These are phyloP conservation scores for Sphenopsis melanotis DNA, from an alignment of 2,797 vertebrate species.

Conservation along the genomic window DNA sequence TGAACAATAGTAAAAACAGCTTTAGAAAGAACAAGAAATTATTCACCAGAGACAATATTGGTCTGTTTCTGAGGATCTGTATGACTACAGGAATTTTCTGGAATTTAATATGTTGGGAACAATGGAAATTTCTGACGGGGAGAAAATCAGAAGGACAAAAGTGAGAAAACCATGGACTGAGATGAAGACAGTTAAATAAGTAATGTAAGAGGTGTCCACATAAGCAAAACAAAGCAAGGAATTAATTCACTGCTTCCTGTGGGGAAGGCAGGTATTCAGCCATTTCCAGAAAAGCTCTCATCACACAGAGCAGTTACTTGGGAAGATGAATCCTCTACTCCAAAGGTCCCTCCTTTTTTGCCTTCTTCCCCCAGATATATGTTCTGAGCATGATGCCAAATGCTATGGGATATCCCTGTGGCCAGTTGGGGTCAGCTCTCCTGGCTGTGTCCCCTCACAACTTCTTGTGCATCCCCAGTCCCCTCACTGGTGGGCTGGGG, in stretches of 20 bases:
- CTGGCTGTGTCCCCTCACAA: background rate
- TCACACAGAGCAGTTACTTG: background rate
- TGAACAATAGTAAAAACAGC: background rate
- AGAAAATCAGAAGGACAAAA: background rate
- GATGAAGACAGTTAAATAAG: background rate
- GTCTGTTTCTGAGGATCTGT: background rate
- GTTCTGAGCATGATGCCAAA: background rate
- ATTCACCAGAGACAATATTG: background rate
- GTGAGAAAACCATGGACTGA: background rate
- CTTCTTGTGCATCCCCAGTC: background rate
- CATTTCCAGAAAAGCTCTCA: background rate
- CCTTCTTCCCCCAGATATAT: background rate
- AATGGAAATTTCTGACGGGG: background rate
- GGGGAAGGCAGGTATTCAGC: background rate
- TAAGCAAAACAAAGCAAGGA: background rate
- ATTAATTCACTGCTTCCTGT: background rate
- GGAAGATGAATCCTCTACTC: background rate
- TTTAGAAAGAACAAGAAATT: background rate
- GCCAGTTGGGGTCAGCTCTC: background rate
- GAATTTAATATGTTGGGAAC: background rate
- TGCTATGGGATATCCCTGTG: too few relatives aligned
- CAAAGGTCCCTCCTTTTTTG: accelerated
- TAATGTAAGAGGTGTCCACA: background rate
- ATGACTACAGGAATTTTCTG: background rate
- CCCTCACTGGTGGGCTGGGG: background rate